phyloP scores from a whole-genome alignment of 2,888 invertebrate species.

The Cheilosia variabilis region DNA sequence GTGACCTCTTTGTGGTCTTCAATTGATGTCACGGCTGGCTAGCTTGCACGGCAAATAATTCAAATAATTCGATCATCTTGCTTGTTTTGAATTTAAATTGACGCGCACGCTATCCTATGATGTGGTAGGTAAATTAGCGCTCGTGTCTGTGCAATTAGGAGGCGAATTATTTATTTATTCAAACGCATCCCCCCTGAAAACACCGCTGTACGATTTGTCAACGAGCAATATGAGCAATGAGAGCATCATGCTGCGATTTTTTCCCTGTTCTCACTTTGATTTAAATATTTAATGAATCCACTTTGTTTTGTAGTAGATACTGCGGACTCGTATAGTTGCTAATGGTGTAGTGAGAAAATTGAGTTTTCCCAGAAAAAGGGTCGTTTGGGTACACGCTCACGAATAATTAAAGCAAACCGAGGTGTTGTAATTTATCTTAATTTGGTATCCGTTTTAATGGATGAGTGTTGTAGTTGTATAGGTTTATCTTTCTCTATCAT shows the following conservation, averaged over 20 bases:
- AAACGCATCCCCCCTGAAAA: not conserved
- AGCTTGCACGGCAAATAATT: too few species aligned
- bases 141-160: slow-evolving; percentile 1
- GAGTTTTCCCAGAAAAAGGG: not conserved
- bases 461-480: not conserved
- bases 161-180: slow-evolving; percentile 23
- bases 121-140: not conserved
- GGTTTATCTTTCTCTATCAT: too few species aligned
- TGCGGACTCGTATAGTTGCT: not conserved
- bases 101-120: not conserved
- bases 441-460: slow-evolving; percentile 1
- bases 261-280: slow-evolving; percentile 14
- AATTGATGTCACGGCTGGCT: slow-evolving; percentile 2
- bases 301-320: slow-evolving; percentile 12
- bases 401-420: slow-evolving; percentile 20
- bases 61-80: slow-evolving; percentile 1
- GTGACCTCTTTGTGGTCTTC: not conserved
- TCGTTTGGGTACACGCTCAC: not conserved
- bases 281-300: slow-evolving; percentile 46
- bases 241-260: slow-evolving; percentile 14
- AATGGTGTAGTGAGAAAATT: not conserved
- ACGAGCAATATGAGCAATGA: not conserved
- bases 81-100: slow-evolving; percentile 23
- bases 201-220: slow-evolving; percentile 10
- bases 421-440: slow-evolving; percentile 20